Conservation (phyloP, 2,113 vertebrate species). For the Rhombomys opimus region DNA sequence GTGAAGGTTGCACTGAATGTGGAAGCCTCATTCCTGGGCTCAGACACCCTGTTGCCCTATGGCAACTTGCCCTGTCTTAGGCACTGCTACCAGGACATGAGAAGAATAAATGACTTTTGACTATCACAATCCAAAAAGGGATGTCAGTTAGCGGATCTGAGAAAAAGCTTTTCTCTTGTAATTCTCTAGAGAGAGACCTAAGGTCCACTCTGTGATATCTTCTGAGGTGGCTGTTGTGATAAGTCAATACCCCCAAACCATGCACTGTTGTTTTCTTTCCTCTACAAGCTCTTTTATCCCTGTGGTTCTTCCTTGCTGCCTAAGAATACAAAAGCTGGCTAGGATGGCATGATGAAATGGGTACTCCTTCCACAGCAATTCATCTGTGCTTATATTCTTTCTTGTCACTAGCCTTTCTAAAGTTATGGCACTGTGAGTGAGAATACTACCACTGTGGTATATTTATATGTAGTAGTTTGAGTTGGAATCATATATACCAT, state of each 20-base stretch:
- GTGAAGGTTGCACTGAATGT: neutral
- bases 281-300: neutral
- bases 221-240: neutral
- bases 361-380: neutral
- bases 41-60: rapidly evolving
- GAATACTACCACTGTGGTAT: neutral
- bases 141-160: neutral
- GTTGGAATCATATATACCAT: neutral
- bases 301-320: neutral
- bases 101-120: rapidly evolving
- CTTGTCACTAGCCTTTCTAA: neutral
- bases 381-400: neutral
- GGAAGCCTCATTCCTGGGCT: rapidly evolving
- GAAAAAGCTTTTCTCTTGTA: neutral
- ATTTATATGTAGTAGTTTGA: neutral
- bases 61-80: neutral
- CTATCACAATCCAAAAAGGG: too few relatives aligned
- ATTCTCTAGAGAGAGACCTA: neutral
- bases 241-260: neutral
- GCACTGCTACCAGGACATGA: too few relatives aligned
- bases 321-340: neutral
- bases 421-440: neutral
- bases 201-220: neutral
- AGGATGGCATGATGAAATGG: neutral
- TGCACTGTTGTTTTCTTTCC: neutral